These are phyloP conservation scores for Vesta saturnalis DNA, from an alignment of 2,888 invertebrate genomes.

Conservation along the genomic window DNA sequence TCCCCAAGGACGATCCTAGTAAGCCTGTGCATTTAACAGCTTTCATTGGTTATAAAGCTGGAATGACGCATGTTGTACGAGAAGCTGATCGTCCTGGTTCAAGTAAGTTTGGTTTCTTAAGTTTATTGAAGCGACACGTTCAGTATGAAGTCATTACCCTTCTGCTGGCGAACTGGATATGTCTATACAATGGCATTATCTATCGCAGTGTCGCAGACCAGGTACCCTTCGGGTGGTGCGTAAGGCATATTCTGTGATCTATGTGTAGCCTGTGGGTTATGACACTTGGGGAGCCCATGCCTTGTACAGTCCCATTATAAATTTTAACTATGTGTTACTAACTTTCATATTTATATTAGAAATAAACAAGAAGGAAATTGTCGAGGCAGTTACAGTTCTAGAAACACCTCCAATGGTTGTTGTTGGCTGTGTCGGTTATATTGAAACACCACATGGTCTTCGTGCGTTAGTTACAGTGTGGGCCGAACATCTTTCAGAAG, in stretches of 20 bases:
- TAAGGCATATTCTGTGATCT: slow-evolving; percentile 81
- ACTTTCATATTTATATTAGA: too few species aligned
- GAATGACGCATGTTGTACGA: slow-evolving; percentile 99
- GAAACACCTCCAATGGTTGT: slow-evolving; percentile 99
- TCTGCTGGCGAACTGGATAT: slow-evolving; percentile 55
- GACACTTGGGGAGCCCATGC: slow-evolving; percentile 79
- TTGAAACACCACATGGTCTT: slow-evolving; percentile 97
- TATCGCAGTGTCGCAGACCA: slow-evolving; percentile 73
- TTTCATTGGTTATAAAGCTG: slow-evolving; percentile 98
- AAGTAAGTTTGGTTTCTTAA: slow-evolving; percentile 75
- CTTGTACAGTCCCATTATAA: slow-evolving; percentile 65
- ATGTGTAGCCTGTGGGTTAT: slow-evolving; percentile 74
- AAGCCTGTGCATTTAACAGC: slow-evolving; percentile 98
- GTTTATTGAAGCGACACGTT: slow-evolving; percentile 50
- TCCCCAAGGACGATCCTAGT: slow-evolving; percentile 96
- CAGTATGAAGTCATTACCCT: slow-evolving; percentile 60
- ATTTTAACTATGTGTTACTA: too few species aligned
- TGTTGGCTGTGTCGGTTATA: slow-evolving; percentile 98
- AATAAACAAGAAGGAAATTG: slow-evolving; percentile 99
- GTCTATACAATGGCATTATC: slow-evolving; percentile 46
- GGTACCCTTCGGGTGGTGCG: slow-evolving; percentile 68
- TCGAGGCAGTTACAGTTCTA: slow-evolving; percentile 97
- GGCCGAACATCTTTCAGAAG: slow-evolving; percentile 99
- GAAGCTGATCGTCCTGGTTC: slow-evolving; percentile 99
- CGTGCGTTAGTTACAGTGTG: slow-evolving; percentile 95